Evolutionary conservation across 2,888 invertebrate species (phyloP), one percentile per base, ranked within the genome.

Genomic region (Epinotia demarniana): DNA sequence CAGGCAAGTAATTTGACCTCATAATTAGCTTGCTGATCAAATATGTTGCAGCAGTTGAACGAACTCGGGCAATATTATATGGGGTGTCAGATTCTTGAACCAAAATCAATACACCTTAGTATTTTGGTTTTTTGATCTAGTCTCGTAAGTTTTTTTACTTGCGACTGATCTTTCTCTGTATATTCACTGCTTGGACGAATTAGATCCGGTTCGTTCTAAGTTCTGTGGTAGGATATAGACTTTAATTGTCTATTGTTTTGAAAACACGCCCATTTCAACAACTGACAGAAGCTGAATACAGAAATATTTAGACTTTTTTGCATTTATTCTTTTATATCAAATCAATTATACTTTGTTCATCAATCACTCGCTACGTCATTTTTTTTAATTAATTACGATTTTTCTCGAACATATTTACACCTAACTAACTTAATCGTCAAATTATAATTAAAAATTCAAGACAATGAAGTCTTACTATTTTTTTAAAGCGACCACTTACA

Each of bases 381-480:
- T 71, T 74, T 71, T 75, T 71, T 75, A 16, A 75, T 72, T 75
- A 67, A 75, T 75, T 75, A 75, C 75, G 71, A 72, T 75, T 72
- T 71, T 43, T 75, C 61, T 75, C 75, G 75, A 75, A 72, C 71
- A 75, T 75, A 75, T 75, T 72, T 75, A 75, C 75, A 75, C 72
- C 75, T 75, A 75, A 75, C 75, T 75, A 75, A 62, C 75, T 75
- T 75, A 75, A 23, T 60, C n/a, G 60, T 75, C 75, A 75, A 75
- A 72, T 75, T 72, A 75, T 55, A 75, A 72, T 75, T 71, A 75
- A 61, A 72, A 72, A 67, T 39, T 64, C 60, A 55, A 75, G 72
- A 75, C 75, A 60, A 43, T 46, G 61, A 19, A 72, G 75, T 75
- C 75, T 67, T 71, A 67, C 75, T 62, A 67, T 46, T 57, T 62